Evolutionary conservation across 2,888 invertebrate species (phyloP), one percentile per base, ranked within the genome.

Genomic region (Odontocolon sp.): DNA sequence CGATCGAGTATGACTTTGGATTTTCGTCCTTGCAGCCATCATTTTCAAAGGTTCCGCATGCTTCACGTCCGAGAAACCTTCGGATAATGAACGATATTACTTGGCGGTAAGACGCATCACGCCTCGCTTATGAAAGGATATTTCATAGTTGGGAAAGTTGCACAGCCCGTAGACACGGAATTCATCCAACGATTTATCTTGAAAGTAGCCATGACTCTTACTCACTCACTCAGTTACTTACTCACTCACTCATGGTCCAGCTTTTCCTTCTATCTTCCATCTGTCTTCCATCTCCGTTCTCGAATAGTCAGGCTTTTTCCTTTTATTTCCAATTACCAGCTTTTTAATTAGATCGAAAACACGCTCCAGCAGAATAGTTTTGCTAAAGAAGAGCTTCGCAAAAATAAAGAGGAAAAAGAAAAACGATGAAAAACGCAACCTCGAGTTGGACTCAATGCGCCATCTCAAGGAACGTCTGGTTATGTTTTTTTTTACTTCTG

Each of bases 121-220:
- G 79, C 45, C 16, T 72, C 82, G 82, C 79, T 83, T 82, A 82
- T 73, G 81, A 78, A 81, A 76, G 76, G 79, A 85, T 86, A 86
- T 85, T 85, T 85, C 80, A 85, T 85, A 81, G 83, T 84, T 79
- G 78, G 68, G 80, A 77, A 85, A 86, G 81, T 85, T 83, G 78
- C 67, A 50, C 67, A 31, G 33, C 52, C 52, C 52, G 50, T 47
- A 64, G 50, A 36, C 67, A 63, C 72, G 47, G 50, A 61, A 76
- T 67, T 67, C 40, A 40, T 42, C 50, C 38, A 52, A 69, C 70
- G 77, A 82, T 85, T 83, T 81, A 82, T 84, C 75, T 64, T 28
- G 23, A 69, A 57, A 75, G 57, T 50, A 59, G 63, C 47, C 26
- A 31, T 16, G 31, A 9, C 21, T 52, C 33, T 70, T 80, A 56